Conservation (phyloP, 2,797 vertebrate genomes). For the Sebastiscus albofasciatus region DNA sequence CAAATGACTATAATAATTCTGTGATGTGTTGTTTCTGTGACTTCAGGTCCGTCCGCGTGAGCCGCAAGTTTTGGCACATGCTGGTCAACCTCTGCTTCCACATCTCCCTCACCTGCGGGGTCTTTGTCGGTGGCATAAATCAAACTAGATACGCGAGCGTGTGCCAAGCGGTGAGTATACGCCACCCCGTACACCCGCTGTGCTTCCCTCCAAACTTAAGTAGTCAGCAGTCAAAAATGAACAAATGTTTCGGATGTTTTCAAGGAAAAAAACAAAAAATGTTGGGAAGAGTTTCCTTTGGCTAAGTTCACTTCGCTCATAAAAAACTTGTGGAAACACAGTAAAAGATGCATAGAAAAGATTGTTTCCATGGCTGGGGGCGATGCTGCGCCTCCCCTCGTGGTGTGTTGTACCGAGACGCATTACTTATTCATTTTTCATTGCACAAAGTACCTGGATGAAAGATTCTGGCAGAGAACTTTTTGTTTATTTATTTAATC, state of each 20-base stretch:
- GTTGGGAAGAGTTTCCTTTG: slow-evolving; percentile 25
- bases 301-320: slow-evolving; percentile 17
- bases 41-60: slow-evolving; percentile 91
- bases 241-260: slow-evolving; percentile 25
- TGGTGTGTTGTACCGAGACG: slow-evolving; percentile 21
- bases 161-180: slow-evolving; percentile 94
- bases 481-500: slow-evolving; percentile 32
- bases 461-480: slow-evolving; percentile 6
- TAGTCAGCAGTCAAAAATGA: slow-evolving; percentile 9
- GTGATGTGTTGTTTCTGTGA: neutral
- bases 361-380: slow-evolving; percentile 38
- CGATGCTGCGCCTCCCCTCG: neutral
- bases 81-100: slow-evolving; percentile 95
- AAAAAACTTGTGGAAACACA: slow-evolving; percentile 27
- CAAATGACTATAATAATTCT: neutral
- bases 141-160: slow-evolving; percentile 90
- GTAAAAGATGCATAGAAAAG: slow-evolving; percentile 33
- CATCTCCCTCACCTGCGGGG: slow-evolving; percentile 91
- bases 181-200: neutral
- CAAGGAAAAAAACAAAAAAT: neutral
- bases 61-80: slow-evolving; percentile 98
- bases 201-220: neutral
- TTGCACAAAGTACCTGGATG: slow-evolving; percentile 19
- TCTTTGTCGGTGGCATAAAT: slow-evolving; percentile 94
- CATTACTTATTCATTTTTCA: slow-evolving; percentile 35